Base-by-base conservation (phyloP, 2,797 vertebrate genomes). In the Hypotaenidia philippensis region DNA sequence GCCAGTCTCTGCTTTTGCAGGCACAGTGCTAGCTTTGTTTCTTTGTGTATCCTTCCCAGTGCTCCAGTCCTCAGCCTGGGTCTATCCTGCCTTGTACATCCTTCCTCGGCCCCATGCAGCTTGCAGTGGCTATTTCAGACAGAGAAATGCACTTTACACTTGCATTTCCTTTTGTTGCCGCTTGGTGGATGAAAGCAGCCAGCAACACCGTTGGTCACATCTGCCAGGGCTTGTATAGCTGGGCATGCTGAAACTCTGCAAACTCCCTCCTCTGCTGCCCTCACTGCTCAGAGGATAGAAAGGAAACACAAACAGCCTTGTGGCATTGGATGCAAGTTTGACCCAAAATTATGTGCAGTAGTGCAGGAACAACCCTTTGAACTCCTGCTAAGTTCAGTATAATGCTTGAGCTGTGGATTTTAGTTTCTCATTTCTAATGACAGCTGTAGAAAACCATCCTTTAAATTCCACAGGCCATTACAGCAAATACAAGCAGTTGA, bases 111-210 rank as follows among this genome's bases (percentile, higher is more conserved):
- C 36, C 57, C 61, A 10, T 72, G 76, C 60, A 83, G 45, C 61
- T 88, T 77, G 50, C 83, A 76, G 72, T 79, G 36, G 77, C 74
- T 87, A 8, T 84, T 94, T 90, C 86, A 88, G 77, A 56, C 59
- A 56, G n/a, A 40, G 59, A 94, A 93, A 84, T 74, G 27, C 76
- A 83, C 81, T 53, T 86, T 53, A 21, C 34, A 6, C 38, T 79
- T 1, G 17, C 32, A 38, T 79, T 87, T 92, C 65, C 59, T 74
- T 61, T 63, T 81, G 36, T 70, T 95, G 76, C 74, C 4, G 2
- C 63, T 81, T 89, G 76, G 78, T 68, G 72, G 66, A 64, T 90
- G 77, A 82, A 78, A 86, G 75, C 86, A 92, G 69, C 29, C 50
- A 95, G 64, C 76, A 88, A n/a, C 44, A 82, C 17, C 7, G 26